Evolutionary conservation across 2,888 invertebrate genomes (phyloP), one percentile per base, ranked within the genome.

Genomic region (Bombylius major): DNA sequence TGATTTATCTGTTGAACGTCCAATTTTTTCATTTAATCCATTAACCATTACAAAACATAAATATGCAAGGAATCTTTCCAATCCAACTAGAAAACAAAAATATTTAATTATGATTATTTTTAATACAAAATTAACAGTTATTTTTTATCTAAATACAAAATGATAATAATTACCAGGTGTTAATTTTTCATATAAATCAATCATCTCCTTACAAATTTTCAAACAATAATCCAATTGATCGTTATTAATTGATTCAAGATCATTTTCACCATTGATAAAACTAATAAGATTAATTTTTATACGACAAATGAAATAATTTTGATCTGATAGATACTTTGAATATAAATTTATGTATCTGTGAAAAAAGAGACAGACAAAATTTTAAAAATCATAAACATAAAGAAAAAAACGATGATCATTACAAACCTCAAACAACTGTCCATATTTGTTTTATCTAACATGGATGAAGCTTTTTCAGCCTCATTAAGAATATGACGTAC

Each of bases 271-370:
- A 72, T 23, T 23, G 85, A 71, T 0, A 89, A 89, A 42, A 89
- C 79, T 65, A 87, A 73, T 72, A 45, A 89, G 71, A 1, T 84
- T 83, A 48, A 87, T 70, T 64, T 82, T 82, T n/a, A 85, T 83
- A 66, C 89, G 88, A 5, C 81, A 80, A 70, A 88, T 78, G 69
- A 87, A 86, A 72, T 78, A 86, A 70, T 90, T 89, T 58, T 80
- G 79, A 0, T 79, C 77, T 54, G 86, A 84, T 11, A 89, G 75
- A 66, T 81, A 78, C 62, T 77, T 77, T 62, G 77, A 76, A 68
- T n/a, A 23, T 79, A 81, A 79, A 52, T 72, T 79, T 6, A 87
- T 73, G 66, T 86, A 88, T 56, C 79, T 79, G 65, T 23, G 23
- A 23, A 23, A 23, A 23, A 23, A 23, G 3, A 23, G 61, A 72